Evolutionary conservation across 2,797 vertebrate genomes (phyloP), one percentile per base, ranked within the genome.

Genomic region (Apogon talboti): DNA sequence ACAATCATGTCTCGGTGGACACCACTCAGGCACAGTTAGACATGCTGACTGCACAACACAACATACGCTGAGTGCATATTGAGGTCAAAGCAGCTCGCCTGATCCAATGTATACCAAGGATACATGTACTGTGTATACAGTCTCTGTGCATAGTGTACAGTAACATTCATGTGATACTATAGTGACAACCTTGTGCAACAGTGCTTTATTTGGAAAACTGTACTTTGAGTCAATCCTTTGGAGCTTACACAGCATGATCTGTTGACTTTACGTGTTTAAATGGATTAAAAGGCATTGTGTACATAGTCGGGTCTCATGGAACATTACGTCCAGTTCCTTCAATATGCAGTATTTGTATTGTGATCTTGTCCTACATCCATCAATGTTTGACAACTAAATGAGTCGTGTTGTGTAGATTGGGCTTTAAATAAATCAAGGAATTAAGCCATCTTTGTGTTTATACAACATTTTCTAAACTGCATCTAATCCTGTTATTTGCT

Each of bases 201-300:
- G 33, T 49, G 45, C 33, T 48, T 64, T 18, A 46, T 74, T 59
- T 8, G 6, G 44, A 57, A 11, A 43, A n/a, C 46, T 49, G 28
- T 19, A 12, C 38, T 40, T 44, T 44, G 45, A 52, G 44, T 40
- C 52, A 53, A 1, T 62, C 63, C 21, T 52, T 63, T 53, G 66
- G 14, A 79, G 60, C 45, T 30, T 60, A 70, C 28, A 21, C 2
- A 51, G 19, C 48, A 53, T 6, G 8, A 43, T 51, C 42, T 85
- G 66, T 84, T 79, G 71, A 73, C 28, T 81, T 70, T 62, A 55
- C 51, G 28, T 67, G 57, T 74, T 68, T 69, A 57, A 9, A 59
- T 54, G 30, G 65, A 65, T 78, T 63, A 66, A 69, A 66, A 28
- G 1, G 11, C 37, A 30, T 52, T 81, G 44, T 75, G 44, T 62